These are phyloP conservation scores for Lagothrix lagotricha DNA, from an alignment of 2,797 vertebrate genomes.

Conservation along the genomic window DNA sequence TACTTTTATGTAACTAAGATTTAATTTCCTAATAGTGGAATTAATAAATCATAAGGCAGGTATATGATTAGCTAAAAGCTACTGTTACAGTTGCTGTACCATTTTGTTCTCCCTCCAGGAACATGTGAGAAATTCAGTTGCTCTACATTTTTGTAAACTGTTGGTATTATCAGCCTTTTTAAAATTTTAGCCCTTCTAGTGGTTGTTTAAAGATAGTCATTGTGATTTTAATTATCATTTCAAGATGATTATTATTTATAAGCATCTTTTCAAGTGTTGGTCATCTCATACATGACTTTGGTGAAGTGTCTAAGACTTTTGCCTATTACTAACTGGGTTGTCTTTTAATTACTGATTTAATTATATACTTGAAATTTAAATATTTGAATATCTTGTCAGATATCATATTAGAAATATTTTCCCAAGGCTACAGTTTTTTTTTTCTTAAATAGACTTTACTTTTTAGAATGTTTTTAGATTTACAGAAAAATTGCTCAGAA, in stretches of 20 bases:
- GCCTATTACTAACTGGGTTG: neutral
- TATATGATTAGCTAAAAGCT: neutral
- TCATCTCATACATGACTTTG: neutral
- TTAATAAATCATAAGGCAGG: neutral
- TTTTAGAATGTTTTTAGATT: neutral
- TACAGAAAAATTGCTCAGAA: neutral
- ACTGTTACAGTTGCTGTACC: accelerated
- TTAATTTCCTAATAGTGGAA: neutral
- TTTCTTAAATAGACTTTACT: neutral
- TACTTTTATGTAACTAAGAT: neutral
- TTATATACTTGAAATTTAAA: neutral
- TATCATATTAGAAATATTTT: neutral
- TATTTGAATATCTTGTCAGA: neutral
- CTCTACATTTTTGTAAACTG: neutral
- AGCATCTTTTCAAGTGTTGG: neutral
- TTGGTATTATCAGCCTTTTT: neutral
- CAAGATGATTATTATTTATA: neutral
- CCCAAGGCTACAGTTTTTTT: neutral
- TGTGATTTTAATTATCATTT: neutral
- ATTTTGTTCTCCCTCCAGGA: neutral
- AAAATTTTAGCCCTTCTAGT: neutral
- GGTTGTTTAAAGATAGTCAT: neutral
- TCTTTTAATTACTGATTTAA: neutral
- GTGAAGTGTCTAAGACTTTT: neutral
- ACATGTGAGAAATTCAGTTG: neutral